phyloP scores from a whole-genome alignment of 2,888 invertebrate genomes.

The Lacanobia oleracea region DNA sequence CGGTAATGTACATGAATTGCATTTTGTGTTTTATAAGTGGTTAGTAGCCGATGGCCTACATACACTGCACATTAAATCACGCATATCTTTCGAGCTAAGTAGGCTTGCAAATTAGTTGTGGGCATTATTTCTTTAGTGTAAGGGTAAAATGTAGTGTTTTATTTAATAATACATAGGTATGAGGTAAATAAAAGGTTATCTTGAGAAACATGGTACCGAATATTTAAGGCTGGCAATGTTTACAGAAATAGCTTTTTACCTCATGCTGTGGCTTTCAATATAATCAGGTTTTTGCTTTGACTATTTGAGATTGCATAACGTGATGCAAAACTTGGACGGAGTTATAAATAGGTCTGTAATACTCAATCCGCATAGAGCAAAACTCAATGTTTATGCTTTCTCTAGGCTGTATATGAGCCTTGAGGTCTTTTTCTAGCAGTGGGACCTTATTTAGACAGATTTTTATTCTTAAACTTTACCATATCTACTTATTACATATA shows the following conservation, averaged over 20 bases:
- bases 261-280: too few species aligned
- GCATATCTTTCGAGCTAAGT: conserved; percentile 44
- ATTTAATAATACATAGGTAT: conserved; percentile 7
- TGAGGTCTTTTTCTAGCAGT: too few species aligned
- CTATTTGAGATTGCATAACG: too few species aligned
- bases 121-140: conserved; percentile 11
- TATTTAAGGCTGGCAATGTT: not conserved
- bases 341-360: too few species aligned
- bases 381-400: too few species aligned
- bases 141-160: conserved; percentile 10
- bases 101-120: conserved; percentile 38
- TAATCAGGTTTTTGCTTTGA: too few species aligned
- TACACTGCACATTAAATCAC: conserved; percentile 41
- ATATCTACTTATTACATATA: too few species aligned
- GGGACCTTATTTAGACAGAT: too few species aligned
- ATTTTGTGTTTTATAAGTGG: conserved; percentile 46
- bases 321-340: too few species aligned
- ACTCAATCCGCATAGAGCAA: too few species aligned
- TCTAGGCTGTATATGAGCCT: too few species aligned
- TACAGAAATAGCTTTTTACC: not conserved
- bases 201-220: conserved; percentile 6
- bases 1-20: conserved; percentile 6
- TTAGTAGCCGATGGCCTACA: conserved; percentile 29
- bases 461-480: too few species aligned
- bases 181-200: conserved; percentile 13